phyloP scores from a whole-genome alignment of 2,797 vertebrate genomes.

The Pipistrellus pygmaeus region DNA sequence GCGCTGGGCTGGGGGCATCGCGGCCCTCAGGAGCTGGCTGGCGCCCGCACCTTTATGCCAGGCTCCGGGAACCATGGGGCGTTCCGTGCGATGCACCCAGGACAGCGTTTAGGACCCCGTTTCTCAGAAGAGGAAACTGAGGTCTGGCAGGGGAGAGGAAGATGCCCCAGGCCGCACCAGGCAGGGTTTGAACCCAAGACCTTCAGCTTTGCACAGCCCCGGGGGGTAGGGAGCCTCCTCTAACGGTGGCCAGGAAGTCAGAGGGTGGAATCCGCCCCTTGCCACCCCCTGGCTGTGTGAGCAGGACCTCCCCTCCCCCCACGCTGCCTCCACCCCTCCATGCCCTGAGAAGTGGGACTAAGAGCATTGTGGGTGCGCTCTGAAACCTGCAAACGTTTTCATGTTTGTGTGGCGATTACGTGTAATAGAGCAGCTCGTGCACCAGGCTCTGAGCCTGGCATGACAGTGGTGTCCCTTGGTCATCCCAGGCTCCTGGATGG shows the following conservation, averaged over 20 bases:
- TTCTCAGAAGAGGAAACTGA: not conserved
- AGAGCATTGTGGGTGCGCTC: not conserved
- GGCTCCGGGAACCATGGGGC: not conserved
- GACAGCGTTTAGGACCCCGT: not conserved
- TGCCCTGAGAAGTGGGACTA: not conserved
- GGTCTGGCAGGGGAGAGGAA: not conserved
- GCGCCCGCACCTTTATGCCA: not conserved
- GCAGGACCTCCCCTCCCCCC: not conserved
- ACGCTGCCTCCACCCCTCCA: not conserved
- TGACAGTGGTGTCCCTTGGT: not conserved
- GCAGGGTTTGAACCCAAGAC: not conserved
- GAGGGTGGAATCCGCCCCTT: rapidly evolving
- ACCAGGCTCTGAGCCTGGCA: not conserved
- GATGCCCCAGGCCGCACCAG: not conserved
- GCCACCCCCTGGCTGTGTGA: not conserved
- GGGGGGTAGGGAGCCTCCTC: not conserved
- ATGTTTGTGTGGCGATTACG: not conserved
- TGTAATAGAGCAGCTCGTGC: not conserved
- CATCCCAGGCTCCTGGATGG: not conserved
- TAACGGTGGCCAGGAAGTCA: not conserved
- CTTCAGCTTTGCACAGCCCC: too few relatives aligned
- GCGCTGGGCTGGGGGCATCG: not conserved
- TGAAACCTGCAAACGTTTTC: not conserved
- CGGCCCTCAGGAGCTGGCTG: not conserved
- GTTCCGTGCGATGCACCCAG: not conserved